A percentile compares a stretch with the other conserved stretches of the same genome.
Conservation (phyloP, 1,140 invertebrate genomes). For the Zaprionus lachaisei region DNA sequence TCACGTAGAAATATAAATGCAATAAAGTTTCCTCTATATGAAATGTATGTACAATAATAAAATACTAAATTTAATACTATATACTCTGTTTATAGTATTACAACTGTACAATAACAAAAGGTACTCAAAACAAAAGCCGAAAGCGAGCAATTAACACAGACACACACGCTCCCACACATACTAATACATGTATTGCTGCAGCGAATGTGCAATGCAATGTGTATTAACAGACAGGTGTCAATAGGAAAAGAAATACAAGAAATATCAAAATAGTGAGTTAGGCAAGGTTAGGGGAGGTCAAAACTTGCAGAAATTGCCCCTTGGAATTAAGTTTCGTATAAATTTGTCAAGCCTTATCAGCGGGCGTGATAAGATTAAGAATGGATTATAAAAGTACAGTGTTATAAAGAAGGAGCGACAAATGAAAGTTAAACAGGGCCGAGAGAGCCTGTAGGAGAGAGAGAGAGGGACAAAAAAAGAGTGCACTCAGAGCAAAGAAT, state of each 20-base stretch:
- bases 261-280: conserved; percentile 1
- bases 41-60: not conserved
- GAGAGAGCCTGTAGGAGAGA: not conserved
- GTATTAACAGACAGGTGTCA: conserved; percentile 3
- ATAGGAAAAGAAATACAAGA: not conserved
- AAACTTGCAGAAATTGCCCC: not conserved
- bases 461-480: not conserved
- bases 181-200: not conserved
- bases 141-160: not conserved
- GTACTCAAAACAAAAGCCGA: conserved; percentile 1
- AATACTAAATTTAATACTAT: not conserved
- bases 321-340: conserved; percentile 11
- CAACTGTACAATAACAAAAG: not conserved
- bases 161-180: not conserved
- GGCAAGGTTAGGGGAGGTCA: conserved; percentile 8
- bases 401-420: not conserved
- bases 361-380: conserved; percentile 24
- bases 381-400: conserved; percentile 14
- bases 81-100: not conserved
- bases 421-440: not conserved
- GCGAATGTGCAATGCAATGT: not conserved
- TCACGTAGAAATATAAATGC: not conserved
- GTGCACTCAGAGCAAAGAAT: conserved; percentile 15
- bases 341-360: conserved; percentile 22
- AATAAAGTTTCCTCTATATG: not conserved